Conservation (phyloP, 2,797 vertebrate genomes). For the Hipposideros larvatus region DNA sequence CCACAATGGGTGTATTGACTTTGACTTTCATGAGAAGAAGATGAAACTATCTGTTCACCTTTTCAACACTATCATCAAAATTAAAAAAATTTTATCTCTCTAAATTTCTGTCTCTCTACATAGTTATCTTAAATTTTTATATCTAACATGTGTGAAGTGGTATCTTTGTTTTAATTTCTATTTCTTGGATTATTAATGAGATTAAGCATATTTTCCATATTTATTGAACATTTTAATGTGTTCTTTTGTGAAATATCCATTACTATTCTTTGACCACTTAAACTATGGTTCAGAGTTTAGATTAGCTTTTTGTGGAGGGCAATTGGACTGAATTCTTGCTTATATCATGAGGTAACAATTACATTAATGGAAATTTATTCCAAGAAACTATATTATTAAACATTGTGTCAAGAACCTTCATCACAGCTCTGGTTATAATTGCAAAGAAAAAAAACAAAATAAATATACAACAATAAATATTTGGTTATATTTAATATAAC, state of each 20-base stretch:
- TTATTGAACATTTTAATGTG: not conserved
- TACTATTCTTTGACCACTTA: not conserved
- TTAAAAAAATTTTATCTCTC: not conserved
- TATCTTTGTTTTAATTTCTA: not conserved
- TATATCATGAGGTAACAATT: not conserved
- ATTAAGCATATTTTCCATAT: not conserved
- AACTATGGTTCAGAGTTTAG: not conserved
- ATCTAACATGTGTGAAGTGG: not conserved
- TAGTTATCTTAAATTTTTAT: not conserved
- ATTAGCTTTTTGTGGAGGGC: not conserved
- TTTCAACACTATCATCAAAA: not conserved
- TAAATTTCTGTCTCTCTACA: conserved; percentile 8
- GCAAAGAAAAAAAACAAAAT: not conserved
- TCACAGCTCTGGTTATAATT: not conserved
- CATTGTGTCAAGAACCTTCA: not conserved
- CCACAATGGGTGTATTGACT: not conserved
- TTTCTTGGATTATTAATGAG: not conserved
- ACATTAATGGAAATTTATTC: conserved; percentile 5
- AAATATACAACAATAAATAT: not conserved
- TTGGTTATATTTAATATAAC: no score
- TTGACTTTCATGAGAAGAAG: not conserved
- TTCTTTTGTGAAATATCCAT: not conserved
- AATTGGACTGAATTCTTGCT: not conserved
- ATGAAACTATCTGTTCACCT: not conserved
- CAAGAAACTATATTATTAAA: not conserved